Evolutionary conservation across 1,140 invertebrate species (phyloP), one percentile per base, ranked within the genome.

Genomic region (Lamellibrachia luymesi): DNA sequence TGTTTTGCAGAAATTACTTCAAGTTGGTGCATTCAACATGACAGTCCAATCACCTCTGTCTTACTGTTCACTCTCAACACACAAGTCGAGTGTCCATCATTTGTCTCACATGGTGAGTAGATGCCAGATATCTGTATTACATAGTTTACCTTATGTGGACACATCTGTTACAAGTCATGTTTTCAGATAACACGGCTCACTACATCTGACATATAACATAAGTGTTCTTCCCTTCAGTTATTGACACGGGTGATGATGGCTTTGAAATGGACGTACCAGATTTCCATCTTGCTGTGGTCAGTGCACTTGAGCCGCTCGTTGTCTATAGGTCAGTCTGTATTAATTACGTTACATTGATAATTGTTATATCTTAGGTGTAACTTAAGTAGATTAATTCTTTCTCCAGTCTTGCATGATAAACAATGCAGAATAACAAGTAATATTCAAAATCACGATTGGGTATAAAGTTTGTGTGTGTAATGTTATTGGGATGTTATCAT

Each of bases 261-360:
- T 56, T 92, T n/a, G 50, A 56, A 4, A 50, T 56, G 27, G 92
- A 92, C 13, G 52, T 17, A 7, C 92, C 49, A 38, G 89, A 96
- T 89, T 94, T 97, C 38, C 97, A 97, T 95, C 95, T 98, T 93
- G 94, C 98, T 93, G 96, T 98, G 25, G 96, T 97, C 51, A 97
- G 97, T 95, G 97, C 97, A 93, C 94, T 97, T 25, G 97, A 97
- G 94, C 96, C 96, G 50, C 96, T 97, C 51, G 96, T 97, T 92
- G 96, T 97, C 2, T 98, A 92, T n/a, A 51, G 92, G 92, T 92
- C 50, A 52, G 92, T 50, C 5, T 38, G 38, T 38, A 92, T n/a
- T 13, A n/a, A 13, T 52, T 49, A 92, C 27, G 17, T 4, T 2
- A 52, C 50, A 52, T 91, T 13, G 49, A 91, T 91, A n/a, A 8